Evolutionary conservation across 2,888 invertebrate genomes (phyloP), one percentile per base, ranked within the genome.

Genomic region (Amphimallon solstitiale): DNA sequence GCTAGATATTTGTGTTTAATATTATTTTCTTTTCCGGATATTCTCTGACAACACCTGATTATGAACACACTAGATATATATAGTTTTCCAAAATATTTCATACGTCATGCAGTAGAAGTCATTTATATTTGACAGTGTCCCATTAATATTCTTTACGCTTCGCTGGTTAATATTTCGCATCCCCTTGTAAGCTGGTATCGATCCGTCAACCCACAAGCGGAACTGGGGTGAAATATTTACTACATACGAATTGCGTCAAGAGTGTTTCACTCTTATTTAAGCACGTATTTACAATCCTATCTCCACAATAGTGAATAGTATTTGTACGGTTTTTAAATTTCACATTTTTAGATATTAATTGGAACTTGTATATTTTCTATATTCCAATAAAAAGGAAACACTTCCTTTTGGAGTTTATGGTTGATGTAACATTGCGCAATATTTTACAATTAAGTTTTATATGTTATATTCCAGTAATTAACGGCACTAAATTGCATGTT

Each of bases 201-300:
- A 54, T 54, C 54, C 38, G 5, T 2, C 2, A 10, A n/a, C n/a
- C 17, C 12, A 19, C 38, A 38, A 17, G 14, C 4, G 51, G 10
- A 54, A 54, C 21, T 19, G 37, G 54, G 54, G 54, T 54, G 54
- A 54, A 54, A 54, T n/a, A 38, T 38, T 54, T 54, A 54, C 38
- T 37, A 21, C 38, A 38, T 38, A 38, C 19, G 17, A n/a, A 38
- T 12, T 54, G 19, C 54, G 54, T 54, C 54, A 38, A 54, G 54
- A 14, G 54, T 19, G 17, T 17, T 40, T 38, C 51, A 15, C 14
- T 52, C 21, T 37, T 38, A 38, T 54, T 54, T n/a, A 17, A 1
- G 19, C 17, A 9, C 21, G 51, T n/a, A 38, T 19, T 21, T 38
- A 38, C 12, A 15, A 9, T 15, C 7, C 29, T 51, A 29, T 49